phyloP scores from a whole-genome alignment of 2,113 vertebrate species.

The Phrynosoma blainvillii region DNA sequence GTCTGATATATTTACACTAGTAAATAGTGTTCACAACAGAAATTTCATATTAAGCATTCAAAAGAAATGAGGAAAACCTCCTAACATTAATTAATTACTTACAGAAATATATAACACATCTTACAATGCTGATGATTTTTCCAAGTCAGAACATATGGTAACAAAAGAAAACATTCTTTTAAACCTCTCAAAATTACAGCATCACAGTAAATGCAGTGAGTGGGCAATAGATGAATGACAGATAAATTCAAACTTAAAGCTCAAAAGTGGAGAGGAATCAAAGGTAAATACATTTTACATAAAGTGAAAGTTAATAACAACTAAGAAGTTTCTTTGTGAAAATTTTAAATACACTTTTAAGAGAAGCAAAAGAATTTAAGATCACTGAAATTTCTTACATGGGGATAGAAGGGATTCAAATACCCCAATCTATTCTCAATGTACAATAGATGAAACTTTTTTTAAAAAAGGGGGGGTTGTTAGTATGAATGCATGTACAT shows the following conservation, averaged over 20 bases:
- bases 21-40: too few relatives aligned
- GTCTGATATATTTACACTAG: too few relatives aligned
- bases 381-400: background rate
- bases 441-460: background rate
- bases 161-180: background rate
- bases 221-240: background rate
- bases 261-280: background rate
- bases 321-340: background rate
- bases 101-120: background rate
- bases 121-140: slow-evolving; percentile 34
- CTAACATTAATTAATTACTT: too few relatives aligned
- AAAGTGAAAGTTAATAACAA: background rate
- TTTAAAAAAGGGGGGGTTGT: too few relatives aligned
- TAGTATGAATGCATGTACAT: too few relatives aligned
- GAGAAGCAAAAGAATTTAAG: background rate
- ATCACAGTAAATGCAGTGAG: background rate
- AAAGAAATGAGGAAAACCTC: too few relatives aligned
- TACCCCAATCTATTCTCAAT: background rate
- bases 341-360: background rate
- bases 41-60: too few relatives aligned
- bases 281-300: background rate
- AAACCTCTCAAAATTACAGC: background rate
- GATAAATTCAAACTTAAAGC: background rate
- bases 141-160: background rate
- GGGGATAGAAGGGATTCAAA: background rate